Conservation (phyloP, 1,140 invertebrate species). For the Cotesia chilonis region DNA sequence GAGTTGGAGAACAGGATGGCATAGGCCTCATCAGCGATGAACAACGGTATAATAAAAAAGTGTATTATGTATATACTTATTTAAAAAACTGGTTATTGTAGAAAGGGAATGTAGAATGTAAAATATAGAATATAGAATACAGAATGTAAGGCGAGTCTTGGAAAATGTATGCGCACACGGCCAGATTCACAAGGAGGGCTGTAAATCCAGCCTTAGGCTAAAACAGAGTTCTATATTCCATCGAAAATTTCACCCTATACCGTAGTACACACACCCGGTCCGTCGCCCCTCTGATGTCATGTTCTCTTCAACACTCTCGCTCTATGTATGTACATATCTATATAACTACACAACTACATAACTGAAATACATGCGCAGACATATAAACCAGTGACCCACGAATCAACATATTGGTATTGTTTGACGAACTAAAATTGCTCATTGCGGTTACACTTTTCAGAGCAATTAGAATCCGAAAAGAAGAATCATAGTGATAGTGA, state of each 20-base stretch:
- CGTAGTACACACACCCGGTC: conserved; percentile 33
- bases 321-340: conserved; percentile 7
- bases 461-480: background rate
- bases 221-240: conserved; percentile 50
- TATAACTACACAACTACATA: conserved; percentile 8
- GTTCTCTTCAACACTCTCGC: conserved; percentile 5
- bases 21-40: too few species aligned
- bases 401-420: conserved; percentile 59
- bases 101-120: background rate
- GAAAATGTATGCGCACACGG: conserved; percentile 61
- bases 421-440: conserved; percentile 56
- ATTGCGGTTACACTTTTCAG: background rate
- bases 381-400: conserved; percentile 55
- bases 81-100: background rate
- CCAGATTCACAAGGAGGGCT: conserved; percentile 59
- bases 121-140: conserved; percentile 11
- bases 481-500: too few species aligned
- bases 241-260: conserved; percentile 55
- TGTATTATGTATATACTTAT: background rate
- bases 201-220: conserved; percentile 57
- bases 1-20: too few species aligned
- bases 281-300: conserved; percentile 25
- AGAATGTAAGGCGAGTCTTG: conserved; percentile 41
- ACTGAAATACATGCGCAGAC: conserved; percentile 13
- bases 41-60: too few species aligned